phyloP scores from a whole-genome alignment of 2,113 vertebrate species.

The Notarius quadriscutis region DNA sequence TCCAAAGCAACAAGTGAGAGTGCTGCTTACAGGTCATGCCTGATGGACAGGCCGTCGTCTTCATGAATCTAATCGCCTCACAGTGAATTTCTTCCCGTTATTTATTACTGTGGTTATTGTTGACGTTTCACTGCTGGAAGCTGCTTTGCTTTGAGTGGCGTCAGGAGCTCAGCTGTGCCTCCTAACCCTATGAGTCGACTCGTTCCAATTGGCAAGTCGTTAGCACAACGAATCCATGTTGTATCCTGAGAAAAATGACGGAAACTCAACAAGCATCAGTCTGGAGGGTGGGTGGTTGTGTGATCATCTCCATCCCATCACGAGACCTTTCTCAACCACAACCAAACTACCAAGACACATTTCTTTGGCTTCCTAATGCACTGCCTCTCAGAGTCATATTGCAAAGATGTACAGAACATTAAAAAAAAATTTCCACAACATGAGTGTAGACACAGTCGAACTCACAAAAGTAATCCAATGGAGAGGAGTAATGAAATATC shows the following conservation, averaged over 20 bases:
- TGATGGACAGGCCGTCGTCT: not conserved
- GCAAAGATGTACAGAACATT: conserved; percentile 48
- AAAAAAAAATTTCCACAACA: not conserved
- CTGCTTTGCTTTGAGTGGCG: not conserved
- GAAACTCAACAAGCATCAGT: conserved; percentile 73
- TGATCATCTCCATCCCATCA: conserved; percentile 45
- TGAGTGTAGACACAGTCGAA: conserved; percentile 20
- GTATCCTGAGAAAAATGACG: conserved; percentile 79
- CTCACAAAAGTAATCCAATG: conserved; percentile 26
- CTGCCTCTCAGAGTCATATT: conserved; percentile 11
- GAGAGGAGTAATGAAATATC: conserved; percentile 15
- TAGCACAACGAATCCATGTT: conserved; percentile 72
- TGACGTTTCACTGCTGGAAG: not conserved
- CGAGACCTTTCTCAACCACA: conserved; percentile 47
- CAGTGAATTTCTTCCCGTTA: conserved; percentile 23
- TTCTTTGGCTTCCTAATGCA: conserved; percentile 73
- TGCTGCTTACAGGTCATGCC: not conserved
- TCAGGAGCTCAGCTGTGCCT: conserved; percentile 16
- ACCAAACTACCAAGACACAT: conserved; percentile 69
- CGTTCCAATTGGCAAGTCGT: conserved; percentile 59
- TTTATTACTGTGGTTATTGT: conserved; percentile 26
- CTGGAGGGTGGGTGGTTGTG: conserved; percentile 62
- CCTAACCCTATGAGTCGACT: conserved; percentile 19
- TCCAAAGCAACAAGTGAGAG: conserved; percentile 9
- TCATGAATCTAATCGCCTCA: conserved; percentile 15